Conservation (phyloP, 2,797 vertebrate species). For the Parauchenoglanis punctatus region DNA sequence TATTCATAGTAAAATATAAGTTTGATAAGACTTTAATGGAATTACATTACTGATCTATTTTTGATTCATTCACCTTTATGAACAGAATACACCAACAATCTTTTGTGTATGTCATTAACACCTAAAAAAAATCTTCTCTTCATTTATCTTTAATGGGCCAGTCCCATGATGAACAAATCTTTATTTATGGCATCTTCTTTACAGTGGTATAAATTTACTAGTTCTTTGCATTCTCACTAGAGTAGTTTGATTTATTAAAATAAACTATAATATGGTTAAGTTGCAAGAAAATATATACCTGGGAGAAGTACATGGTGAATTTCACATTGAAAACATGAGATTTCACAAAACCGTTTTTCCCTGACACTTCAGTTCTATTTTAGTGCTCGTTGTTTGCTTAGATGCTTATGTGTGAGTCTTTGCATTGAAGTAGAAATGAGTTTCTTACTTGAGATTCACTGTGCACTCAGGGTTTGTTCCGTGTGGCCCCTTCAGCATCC, state of each 20-base stretch:
- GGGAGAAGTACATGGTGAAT: background rate
- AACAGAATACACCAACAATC: background rate
- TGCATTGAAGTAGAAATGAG: slow-evolving; percentile 15
- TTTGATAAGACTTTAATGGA: background rate
- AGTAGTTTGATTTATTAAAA: background rate
- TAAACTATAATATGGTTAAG: background rate
- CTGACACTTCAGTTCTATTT: slow-evolving; percentile 19
- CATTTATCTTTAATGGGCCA: background rate
- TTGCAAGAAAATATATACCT: background rate
- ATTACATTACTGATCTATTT: background rate
- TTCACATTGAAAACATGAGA: slow-evolving; percentile 2
- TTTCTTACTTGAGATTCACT: slow-evolving; percentile 32
- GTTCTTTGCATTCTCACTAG: background rate
- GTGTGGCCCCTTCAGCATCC: slow-evolving; percentile 95
- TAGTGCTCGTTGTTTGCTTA: slow-evolving; percentile 1
- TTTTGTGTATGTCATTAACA: background rate
- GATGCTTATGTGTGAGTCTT: background rate
- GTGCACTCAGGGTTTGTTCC: slow-evolving; percentile 87
- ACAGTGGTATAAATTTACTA: background rate
- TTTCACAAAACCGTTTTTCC: background rate
- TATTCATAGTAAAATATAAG: background rate
- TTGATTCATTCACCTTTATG: background rate
- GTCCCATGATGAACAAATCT: background rate
- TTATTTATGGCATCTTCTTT: background rate
- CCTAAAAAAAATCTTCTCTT: background rate